A percentile compares a stretch with the other conserved stretches of the same genome.
These are phyloP conservation scores for Ornithoptera alexandrae DNA, from an alignment of 2,888 invertebrate genomes.

Conservation along the genomic window DNA sequence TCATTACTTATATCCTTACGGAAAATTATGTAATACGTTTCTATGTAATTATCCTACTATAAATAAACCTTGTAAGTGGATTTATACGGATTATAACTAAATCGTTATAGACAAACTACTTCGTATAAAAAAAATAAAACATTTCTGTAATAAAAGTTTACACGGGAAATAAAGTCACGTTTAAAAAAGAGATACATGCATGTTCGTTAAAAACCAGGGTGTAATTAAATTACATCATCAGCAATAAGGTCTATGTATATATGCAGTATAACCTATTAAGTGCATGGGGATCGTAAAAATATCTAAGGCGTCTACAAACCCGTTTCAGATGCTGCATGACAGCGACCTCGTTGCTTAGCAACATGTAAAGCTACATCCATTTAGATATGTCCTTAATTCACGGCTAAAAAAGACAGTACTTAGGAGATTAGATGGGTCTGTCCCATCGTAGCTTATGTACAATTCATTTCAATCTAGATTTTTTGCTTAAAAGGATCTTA, in stretches of 20 bases:
- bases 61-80: not conserved
- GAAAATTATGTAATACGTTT: not conserved
- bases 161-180: not conserved
- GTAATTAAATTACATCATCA: slow-evolving; percentile 9
- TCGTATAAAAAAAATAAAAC: not conserved
- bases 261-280: slow-evolving; percentile 8
- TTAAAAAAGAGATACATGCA: not conserved
- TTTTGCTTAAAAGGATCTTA: too few relatives aligned
- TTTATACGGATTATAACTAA: not conserved
- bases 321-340: slow-evolving; percentile 16
- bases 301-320: slow-evolving; percentile 20
- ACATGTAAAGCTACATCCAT: not conserved
- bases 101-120: not conserved
- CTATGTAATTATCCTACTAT: not conserved
- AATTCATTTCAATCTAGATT: too few relatives aligned
- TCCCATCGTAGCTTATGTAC: too few relatives aligned
- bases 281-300: slow-evolving; percentile 13
- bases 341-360: slow-evolving; percentile 1
- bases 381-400: not conserved
- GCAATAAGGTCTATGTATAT: not conserved
- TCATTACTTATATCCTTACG: not conserved
- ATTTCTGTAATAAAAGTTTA: not conserved
- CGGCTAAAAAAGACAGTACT: too few relatives aligned
- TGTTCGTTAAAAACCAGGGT: not conserved
- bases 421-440: too few relatives aligned